Percentiles rank a stretch among this genome's conserved stretches.
Evolutionary conservation across 2,113 vertebrate species (phyloP).

Genomic region (Atherinomorus stipes): DNA sequence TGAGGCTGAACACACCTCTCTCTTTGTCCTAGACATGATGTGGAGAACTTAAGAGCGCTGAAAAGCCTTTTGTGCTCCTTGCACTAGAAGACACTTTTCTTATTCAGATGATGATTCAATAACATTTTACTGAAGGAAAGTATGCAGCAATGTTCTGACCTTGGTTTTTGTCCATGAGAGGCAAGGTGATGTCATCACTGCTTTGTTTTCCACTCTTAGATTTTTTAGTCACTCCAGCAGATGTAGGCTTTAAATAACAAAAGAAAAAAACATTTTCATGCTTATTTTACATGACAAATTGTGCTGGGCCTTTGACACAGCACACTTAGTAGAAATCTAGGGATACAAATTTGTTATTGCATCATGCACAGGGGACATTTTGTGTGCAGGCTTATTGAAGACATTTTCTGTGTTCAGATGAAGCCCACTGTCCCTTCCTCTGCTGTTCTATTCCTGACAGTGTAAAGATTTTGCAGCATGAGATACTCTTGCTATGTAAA

Average conservation of each 20-base stretch:
- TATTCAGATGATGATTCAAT: slow-evolving; percentile 45
- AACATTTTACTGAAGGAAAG: slow-evolving; percentile 30
- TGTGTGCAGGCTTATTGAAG: not conserved
- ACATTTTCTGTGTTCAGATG: slow-evolving; percentile 7
- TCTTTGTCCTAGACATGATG: slow-evolving; percentile 49
- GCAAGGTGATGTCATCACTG: slow-evolving; percentile 95
- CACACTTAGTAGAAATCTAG: not conserved
- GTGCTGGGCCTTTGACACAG: not conserved
- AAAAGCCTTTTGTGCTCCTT: slow-evolving; percentile 10
- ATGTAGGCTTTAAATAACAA: slow-evolving; percentile 82
- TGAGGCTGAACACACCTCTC: slow-evolving; percentile 26
- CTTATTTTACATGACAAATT: too few relatives aligned
- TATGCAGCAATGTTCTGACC: slow-evolving; percentile 79
- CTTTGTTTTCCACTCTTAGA: slow-evolving; percentile 88
- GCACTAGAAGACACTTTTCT: slow-evolving; percentile 39
- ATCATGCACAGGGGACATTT: not conserved
- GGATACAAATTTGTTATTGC: not conserved
- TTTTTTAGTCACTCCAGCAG: slow-evolving; percentile 84
- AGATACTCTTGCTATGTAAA: not conserved
- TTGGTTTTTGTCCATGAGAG: slow-evolving; percentile 95
- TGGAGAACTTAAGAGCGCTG: slow-evolving; percentile 19
- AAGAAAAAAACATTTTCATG: slow-evolving; percentile 14
- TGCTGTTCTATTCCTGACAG: not conserved
- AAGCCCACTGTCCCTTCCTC: not conserved
- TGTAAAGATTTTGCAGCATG: not conserved